Conservation (phyloP, 2,113 vertebrate genomes). For the Toxotes chatareus region DNA sequence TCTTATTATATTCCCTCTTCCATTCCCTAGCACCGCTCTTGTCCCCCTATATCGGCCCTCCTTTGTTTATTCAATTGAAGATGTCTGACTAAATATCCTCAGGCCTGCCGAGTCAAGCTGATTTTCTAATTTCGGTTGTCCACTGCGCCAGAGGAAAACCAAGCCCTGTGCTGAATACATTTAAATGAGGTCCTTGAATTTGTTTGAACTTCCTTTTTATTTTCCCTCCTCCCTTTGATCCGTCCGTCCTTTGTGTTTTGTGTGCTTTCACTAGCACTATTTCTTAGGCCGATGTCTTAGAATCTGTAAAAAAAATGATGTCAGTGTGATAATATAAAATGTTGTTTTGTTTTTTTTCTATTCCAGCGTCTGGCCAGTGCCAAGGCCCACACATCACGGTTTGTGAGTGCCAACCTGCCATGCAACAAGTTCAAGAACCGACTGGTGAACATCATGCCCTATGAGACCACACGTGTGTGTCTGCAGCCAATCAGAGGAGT, state of each 20-base stretch:
- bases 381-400: slow-evolving; percentile 98
- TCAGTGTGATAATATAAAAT: not conserved
- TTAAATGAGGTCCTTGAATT: slow-evolving; percentile 33
- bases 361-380: slow-evolving; percentile 94
- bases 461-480: slow-evolving; percentile 95
- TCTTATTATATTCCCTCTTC: slow-evolving; percentile 56
- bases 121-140: slow-evolving; percentile 65
- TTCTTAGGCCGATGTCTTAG: not conserved
- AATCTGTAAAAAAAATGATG: not conserved
- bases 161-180: slow-evolving; percentile 54
- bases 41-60: slow-evolving; percentile 37
- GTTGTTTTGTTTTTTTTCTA: slow-evolving; percentile 10
- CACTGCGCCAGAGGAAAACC: slow-evolving; percentile 32
- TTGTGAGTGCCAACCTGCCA: slow-evolving; percentile 99
- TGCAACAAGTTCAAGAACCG: slow-evolving; percentile 99
- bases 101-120: slow-evolving; percentile 46
- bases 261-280: not conserved
- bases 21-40: slow-evolving; percentile 43
- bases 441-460: slow-evolving; percentile 99
- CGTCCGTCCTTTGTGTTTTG: not conserved
- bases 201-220: slow-evolving; percentile 13
- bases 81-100: slow-evolving; percentile 64
- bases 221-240: slow-evolving; percentile 16
- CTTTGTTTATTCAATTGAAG: slow-evolving; percentile 70
- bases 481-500: slow-evolving; percentile 98